Evolutionary conservation across 2,888 invertebrate genomes (phyloP).

Genomic region (Matsumyia berberina): DNA sequence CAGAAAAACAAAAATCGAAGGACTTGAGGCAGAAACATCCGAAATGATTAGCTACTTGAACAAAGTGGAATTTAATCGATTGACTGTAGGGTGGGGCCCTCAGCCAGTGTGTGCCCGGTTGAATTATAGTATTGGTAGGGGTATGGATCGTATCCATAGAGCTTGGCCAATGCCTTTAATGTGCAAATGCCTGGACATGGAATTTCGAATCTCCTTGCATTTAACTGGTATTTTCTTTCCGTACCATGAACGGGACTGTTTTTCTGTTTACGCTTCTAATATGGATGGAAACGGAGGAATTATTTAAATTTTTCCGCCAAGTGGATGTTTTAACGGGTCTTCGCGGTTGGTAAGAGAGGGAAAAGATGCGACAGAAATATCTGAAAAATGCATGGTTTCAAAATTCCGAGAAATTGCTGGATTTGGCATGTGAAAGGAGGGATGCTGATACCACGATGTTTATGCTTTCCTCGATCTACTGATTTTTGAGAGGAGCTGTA

Average conservation of each 20-base stretch:
- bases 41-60: conserved; percentile 71
- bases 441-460: not conserved
- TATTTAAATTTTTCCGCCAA: conserved; percentile 64
- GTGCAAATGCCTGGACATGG: conserved; percentile 57
- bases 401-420: conserved; percentile 28
- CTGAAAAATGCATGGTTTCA: conserved; percentile 52
- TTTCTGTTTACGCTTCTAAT: conserved; percentile 33
- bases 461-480: not conserved
- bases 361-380: conserved; percentile 46
- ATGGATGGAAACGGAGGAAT: conserved; percentile 56
- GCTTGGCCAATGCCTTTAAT: conserved; percentile 42
- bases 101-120: conserved; percentile 37
- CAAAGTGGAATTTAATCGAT: conserved; percentile 76
- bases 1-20: conserved; percentile 10
- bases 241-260: not conserved
- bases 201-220: conserved; percentile 64
- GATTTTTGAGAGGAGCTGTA: not conserved
- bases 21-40: conserved; percentile 55
- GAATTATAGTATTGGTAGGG: conserved; percentile 67
- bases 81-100: conserved; percentile 61
- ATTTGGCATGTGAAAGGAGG: conserved; percentile 6
- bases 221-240: conserved; percentile 36
- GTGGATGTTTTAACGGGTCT: conserved; percentile 66
- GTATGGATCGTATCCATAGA: conserved; percentile 52
- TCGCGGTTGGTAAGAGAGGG: conserved; percentile 28